Conservation (phyloP, 2,888 invertebrate genomes). For the Arenicola marina region DNA sequence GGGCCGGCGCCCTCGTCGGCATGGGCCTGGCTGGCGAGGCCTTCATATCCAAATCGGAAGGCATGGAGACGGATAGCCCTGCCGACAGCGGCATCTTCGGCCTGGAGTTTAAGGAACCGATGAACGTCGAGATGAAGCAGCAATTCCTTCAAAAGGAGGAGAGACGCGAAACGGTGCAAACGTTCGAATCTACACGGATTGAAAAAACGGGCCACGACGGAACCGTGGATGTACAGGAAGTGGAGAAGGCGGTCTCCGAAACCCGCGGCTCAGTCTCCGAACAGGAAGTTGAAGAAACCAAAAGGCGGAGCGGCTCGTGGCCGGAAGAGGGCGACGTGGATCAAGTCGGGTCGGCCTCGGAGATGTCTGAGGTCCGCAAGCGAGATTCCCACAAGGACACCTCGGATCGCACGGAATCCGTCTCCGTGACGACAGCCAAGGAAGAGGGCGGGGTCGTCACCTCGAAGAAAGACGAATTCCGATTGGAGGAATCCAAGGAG, state of each 20-base stretch:
- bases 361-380: background rate
- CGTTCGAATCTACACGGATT: background rate
- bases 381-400: background rate
- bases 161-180: background rate
- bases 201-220: background rate
- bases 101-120: no score
- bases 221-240: background rate
- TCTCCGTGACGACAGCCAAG: background rate
- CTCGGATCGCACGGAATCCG: background rate
- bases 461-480: background rate
- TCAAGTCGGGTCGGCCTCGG: background rate
- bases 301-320: no score
- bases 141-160: background rate
- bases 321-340: background rate
- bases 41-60: no score
- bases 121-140: background rate
- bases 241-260: background rate
- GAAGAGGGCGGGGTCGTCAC: background rate
- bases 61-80: no score
- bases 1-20: no score
- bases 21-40: no score
- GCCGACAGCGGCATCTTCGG: constrained; percentile 5
- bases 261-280: background rate
- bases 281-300: background rate
- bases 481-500: background rate